Percentiles rank a stretch among this genome's conserved stretches.
These are phyloP conservation scores for Neoseiulus cucumeris DNA, from an alignment of 1,140 invertebrate species.

Conservation along the genomic window DNA sequence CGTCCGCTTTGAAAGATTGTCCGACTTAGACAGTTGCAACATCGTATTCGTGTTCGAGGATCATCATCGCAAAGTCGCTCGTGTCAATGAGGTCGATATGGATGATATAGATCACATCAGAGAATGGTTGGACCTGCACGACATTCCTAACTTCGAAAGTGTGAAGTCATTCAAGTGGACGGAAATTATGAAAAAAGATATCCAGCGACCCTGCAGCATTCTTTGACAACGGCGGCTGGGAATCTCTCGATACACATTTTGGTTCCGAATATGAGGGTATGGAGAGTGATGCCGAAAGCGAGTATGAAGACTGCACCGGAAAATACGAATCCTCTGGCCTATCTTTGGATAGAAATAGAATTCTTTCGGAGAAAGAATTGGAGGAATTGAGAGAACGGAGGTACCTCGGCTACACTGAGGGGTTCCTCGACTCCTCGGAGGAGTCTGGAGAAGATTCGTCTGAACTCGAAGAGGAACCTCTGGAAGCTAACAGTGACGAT, in stretches of 20 bases:
- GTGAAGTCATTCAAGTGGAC: constrained; percentile 96
- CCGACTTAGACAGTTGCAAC: constrained; percentile 97
- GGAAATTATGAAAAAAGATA: constrained; percentile 99
- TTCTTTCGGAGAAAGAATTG: constrained; percentile 22
- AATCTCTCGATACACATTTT: constrained; percentile 84
- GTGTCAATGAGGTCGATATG: constrained; percentile 96
- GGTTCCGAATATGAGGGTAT: constrained; percentile 44
- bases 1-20: constrained; percentile 97
- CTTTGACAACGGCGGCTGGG: constrained; percentile 96
- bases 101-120: constrained; percentile 96
- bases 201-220: constrained; percentile 95
- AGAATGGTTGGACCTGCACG: constrained; percentile 94
- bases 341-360: constrained; percentile 21
- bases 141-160: constrained; percentile 92
- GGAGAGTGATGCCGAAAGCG: constrained; percentile 43
- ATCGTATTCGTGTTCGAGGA: constrained; percentile 99
- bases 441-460: constrained; percentile 98
- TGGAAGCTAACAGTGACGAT: constrained; percentile 47
- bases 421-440: constrained; percentile 57
- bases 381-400: constrained; percentile 19
- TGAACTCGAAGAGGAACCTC: constrained; percentile 76
- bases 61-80: constrained; percentile 75
- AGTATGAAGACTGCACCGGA: constrained; percentile 42
- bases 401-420: no score
- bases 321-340: no score